Base-by-base conservation (phyloP, 1,140 invertebrate genomes). In the Eueides isabella region DNA sequence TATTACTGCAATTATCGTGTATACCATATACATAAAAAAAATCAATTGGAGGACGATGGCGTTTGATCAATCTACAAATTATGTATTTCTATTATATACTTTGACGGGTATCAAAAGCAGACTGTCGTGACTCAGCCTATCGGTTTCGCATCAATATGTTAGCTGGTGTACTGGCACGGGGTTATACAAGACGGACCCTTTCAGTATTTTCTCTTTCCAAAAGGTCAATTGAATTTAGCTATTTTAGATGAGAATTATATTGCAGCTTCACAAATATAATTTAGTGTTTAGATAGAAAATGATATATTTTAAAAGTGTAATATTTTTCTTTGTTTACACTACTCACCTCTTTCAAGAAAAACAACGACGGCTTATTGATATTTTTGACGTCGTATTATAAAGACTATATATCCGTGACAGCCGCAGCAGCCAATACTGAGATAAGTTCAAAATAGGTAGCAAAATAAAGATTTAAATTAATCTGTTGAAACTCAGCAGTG, bases 151-250 rank as follows among this genome's bases (percentile, higher is more conserved):
- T 66, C 64, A 67, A 71, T 74, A 70, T 44, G 44, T 67, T 33
- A 26, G 44, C n/a, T 67, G 31, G 80, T 44, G 41, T 61, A 66
- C 82, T 84, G 82, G 80, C 62, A 84, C 82, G 14, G 77, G 30
- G 71, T 80, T 80, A 83, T 74, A 83, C 80, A 63, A n/a, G 61
- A 74, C 65, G 64, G 9, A 30, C 61, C 61, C 61, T 62, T 62
- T 30, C 61, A 30, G 28, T 30, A n/a, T 30, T 62, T 30, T 62
- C 61, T 62, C 12, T 12, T 62, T 16, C n/a, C 29, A 28, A 30
- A 62, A 62, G 61, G 28, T 62, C 61, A 62, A 62, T 62, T 62
- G 28, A 29, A 62, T 62, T 62, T 62, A 12, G 28, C 16, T 62
- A 2, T 30, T 30, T 62, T 30, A n/a, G 61, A 11, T 11, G 19